A percentile compares a stretch with the other conserved stretches of the same genome.
phyloP scores from a whole-genome alignment of 2,888 invertebrate genomes.

The Clepsis dumicolana region DNA sequence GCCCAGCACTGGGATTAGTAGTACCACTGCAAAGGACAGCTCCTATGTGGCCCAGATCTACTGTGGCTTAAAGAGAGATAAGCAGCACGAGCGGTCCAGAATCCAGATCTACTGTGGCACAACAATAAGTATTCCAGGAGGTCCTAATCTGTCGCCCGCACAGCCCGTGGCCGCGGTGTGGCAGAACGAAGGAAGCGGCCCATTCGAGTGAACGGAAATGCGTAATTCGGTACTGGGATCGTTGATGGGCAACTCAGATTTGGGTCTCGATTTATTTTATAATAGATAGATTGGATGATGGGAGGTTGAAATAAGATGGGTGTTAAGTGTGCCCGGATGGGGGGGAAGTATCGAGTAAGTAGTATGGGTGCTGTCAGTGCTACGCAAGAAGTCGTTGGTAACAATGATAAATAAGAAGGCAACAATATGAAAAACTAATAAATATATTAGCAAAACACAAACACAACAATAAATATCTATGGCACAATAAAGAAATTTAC shows the following conservation, averaged over 20 bases:
- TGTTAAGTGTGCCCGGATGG: not conserved
- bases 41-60: not conserved
- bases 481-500: slow-evolving; percentile 42
- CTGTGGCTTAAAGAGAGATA: not conserved
- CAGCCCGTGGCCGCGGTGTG: not conserved
- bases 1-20: not conserved
- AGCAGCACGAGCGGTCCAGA: no score
- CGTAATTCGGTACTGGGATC: slow-evolving; percentile 59
- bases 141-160: slow-evolving; percentile 48
- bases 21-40: not conserved
- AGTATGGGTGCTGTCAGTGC: not conserved
- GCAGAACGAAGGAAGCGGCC: slow-evolving; percentile 55
- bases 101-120: no score
- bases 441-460: slow-evolving; percentile 72
- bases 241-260: slow-evolving; percentile 45
- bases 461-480: slow-evolving; percentile 72
- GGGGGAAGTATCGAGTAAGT: not conserved
- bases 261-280: slow-evolving; percentile 35
- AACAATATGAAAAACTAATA: slow-evolving; percentile 69
- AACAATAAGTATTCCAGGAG: no score
- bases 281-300: slow-evolving; percentile 23
- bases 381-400: not conserved
- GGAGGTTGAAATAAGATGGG: slow-evolving; percentile 10
- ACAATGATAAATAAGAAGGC: slow-evolving; percentile 41
- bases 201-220: slow-evolving; percentile 59